Conservation (phyloP, 2,113 vertebrate species). For the Indicator maculatus region DNA sequence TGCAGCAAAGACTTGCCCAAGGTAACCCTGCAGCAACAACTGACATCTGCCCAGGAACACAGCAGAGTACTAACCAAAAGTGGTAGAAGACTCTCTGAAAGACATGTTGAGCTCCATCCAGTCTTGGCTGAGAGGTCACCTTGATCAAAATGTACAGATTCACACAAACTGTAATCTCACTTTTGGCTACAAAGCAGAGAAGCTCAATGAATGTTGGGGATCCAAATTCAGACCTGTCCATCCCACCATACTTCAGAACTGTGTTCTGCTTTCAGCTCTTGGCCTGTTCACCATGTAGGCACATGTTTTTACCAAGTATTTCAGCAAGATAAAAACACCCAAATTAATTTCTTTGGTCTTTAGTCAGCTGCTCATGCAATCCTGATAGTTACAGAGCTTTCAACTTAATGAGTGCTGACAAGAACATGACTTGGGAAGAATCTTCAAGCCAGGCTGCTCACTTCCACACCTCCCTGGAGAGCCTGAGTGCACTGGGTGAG, state of each 20-base stretch:
- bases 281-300: fast-evolving
- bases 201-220: neutral
- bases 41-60: neutral
- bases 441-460: neutral
- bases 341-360: neutral
- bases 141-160: neutral
- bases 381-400: neutral
- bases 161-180: fast-evolving
- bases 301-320: neutral
- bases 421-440: neutral
- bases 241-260: neutral
- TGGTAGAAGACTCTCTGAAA: neutral
- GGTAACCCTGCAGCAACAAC: neutral
- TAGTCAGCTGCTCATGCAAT: neutral
- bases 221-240: neutral
- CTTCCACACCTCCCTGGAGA: neutral
- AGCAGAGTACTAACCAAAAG: neutral
- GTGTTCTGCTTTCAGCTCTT: neutral
- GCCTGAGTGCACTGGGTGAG: neutral
- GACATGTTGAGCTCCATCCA: neutral
- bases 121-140: neutral
- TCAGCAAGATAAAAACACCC: neutral
- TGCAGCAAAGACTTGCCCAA: neutral
- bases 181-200: neutral
- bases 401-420: neutral